A percentile compares a stretch with the other conserved stretches of the same genome.
Conservation (phyloP, 2,113 vertebrate species). For the Catharus fuscescens region DNA sequence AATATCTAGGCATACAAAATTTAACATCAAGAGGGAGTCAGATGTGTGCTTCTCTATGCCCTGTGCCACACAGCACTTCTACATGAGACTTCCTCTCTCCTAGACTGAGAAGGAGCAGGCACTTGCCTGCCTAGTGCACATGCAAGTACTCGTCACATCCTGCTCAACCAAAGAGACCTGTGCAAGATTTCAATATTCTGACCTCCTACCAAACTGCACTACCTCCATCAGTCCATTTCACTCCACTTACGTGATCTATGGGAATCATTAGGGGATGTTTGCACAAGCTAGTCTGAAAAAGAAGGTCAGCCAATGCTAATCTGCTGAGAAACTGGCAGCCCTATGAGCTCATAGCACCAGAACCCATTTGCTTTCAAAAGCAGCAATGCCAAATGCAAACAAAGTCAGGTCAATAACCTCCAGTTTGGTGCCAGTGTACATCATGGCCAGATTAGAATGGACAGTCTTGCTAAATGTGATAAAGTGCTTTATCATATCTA, state of each 20-base stretch:
- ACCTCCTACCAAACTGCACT: too few species aligned
- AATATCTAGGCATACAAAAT: not conserved
- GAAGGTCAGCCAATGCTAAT: not conserved
- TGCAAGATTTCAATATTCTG: not conserved
- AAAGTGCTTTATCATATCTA: not conserved
- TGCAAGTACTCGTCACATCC: not conserved
- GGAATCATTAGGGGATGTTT: not conserved
- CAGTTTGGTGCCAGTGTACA: not conserved
- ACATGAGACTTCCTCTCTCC: not conserved
- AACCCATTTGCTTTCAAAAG: not conserved
- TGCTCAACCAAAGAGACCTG: not conserved
- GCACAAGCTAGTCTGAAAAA: not conserved
- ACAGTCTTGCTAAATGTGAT: not conserved
- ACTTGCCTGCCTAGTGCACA: accelerated
- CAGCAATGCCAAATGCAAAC: not conserved
- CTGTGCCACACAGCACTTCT: not conserved
- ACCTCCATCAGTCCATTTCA: not conserved
- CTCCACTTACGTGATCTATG: not conserved
- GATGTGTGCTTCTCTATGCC: accelerated
- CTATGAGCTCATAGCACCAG: not conserved
- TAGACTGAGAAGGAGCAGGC: not conserved
- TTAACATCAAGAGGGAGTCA: not conserved
- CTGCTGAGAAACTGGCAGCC: constrained; percentile 27
- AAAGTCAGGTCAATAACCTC: constrained; percentile 38
- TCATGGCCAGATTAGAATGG: not conserved